A percentile compares a stretch with the other conserved stretches of the same genome.
These are phyloP conservation scores for Nibea coibor DNA, from an alignment of 2,113 vertebrate genomes.

Conservation along the genomic window DNA sequence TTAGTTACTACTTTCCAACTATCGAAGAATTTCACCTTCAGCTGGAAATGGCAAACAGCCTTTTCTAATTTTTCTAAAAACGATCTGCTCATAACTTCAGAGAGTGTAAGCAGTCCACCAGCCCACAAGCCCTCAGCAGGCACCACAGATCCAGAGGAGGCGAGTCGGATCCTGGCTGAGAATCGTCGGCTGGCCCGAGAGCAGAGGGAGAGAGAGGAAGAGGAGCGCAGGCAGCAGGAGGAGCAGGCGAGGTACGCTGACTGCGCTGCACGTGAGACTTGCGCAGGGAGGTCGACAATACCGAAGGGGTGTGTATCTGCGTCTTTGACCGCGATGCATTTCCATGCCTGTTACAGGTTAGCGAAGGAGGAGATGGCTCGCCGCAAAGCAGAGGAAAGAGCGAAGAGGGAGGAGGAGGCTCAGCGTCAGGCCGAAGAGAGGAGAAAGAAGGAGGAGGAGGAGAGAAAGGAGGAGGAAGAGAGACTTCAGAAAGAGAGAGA, in stretches of 20 bases:
- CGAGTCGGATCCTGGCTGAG: conserved; percentile 91
- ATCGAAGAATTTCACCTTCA: background rate
- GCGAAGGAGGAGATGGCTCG: conserved; percentile 91
- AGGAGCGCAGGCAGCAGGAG: conserved; percentile 87
- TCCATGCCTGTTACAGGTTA: conserved; percentile 76
- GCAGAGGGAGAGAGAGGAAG: conserved; percentile 92
- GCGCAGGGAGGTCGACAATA: background rate
- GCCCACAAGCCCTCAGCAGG: conserved; percentile 87
- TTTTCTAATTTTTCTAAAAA: background rate
- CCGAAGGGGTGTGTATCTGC: background rate
- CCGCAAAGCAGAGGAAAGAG: conserved; percentile 88
- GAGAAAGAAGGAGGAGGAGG: conserved; percentile 81
- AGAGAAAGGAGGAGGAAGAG: conserved; percentile 84
- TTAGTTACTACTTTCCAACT: conserved; percentile 8
- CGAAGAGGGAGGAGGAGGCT: conserved; percentile 88
- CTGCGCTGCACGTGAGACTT: background rate
- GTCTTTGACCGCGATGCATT: background rate
- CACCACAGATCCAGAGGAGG: conserved; percentile 94
- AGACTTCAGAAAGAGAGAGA: conserved; percentile 85
- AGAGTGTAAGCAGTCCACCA: conserved; percentile 66
- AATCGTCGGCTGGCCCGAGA: conserved; percentile 94
- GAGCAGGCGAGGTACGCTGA: conserved; percentile 87
- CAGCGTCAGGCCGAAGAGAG: conserved; percentile 85
- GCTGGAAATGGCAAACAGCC: background rate
- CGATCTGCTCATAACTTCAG: conserved; percentile 29